Evolutionary conservation across 2,113 vertebrate species (phyloP), one percentile per base, ranked within the genome.

Genomic region (Rhizomys pruinosus): DNA sequence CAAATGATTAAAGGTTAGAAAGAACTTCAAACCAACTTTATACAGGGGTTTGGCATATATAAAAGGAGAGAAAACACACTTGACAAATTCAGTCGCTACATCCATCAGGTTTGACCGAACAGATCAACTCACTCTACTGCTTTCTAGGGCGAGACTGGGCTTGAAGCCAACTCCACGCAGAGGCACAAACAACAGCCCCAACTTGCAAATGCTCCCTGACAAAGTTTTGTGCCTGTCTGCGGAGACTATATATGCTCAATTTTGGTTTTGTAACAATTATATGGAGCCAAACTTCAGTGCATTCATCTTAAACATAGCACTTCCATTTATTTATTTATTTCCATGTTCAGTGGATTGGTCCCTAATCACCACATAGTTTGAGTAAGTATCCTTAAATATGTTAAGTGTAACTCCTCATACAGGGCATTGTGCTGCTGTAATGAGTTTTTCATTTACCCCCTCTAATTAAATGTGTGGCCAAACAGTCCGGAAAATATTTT

Each of bases 381-480:
- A 97, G 96, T 93, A 97, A 98, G 94, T 95, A 93, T 84, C 97
- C 94, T 97, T 97, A 98, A 98, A 98, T 82, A 97, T 94, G 96
- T 96, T 97, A 98, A 97, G 93, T 97, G 91, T 94, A 96, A 97
- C 95, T 97, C 68, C 93, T 96, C 95, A 92, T 93, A 94, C 92
- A 95, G 96, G 97, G 12, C 88, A 92, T 94, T 92, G 59, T 87
- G 85, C 90, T 92, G 52, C 42, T 69, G 32, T 72, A 72, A 90
- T 82, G 59, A 97, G 94, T n/a, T 97, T 94, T 96, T 97, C 96
- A 98, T 98, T n/a, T 97, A 98, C 92, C 97, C 95, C 59, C 2
- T 92, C 97, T 98, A 98, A 98, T 98, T 97, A 98, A 98, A 97
- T 97, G 97, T 97, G 97, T 98, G 97, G 92, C 96, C 95, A 97